Evolutionary conservation across 2,888 invertebrate species (phyloP).

Genomic region (Chloromyia formosa): DNA sequence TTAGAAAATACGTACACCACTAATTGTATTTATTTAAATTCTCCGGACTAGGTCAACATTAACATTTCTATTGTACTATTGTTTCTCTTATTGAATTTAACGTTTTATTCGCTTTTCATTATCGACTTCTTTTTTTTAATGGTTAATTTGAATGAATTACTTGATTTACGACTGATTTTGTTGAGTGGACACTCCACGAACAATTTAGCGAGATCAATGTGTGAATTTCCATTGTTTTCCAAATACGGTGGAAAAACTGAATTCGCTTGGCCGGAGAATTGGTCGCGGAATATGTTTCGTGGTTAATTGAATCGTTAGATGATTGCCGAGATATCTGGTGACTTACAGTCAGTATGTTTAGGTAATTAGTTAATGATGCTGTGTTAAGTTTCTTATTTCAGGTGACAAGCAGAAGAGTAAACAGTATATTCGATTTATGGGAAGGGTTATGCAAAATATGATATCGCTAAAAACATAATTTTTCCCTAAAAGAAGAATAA

Average conservation of each 20-base stretch:
- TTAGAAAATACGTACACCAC: constrained; percentile 1
- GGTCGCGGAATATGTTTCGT: too few relatives aligned
- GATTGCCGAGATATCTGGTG: too few relatives aligned
- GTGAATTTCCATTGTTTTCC: constrained; percentile 34
- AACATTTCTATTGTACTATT: constrained; percentile 20
- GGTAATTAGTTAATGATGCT: too few relatives aligned
- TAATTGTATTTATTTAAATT: constrained; percentile 32
- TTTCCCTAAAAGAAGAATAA: too few relatives aligned
- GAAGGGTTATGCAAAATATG: too few relatives aligned
- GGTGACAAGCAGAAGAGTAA: too few relatives aligned
- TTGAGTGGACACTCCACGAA: constrained; percentile 8
- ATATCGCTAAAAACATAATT: too few relatives aligned
- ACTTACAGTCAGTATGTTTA: too few relatives aligned
- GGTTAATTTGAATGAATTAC: constrained; percentile 30
- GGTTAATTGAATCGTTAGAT: too few relatives aligned
- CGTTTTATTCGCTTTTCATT: constrained; percentile 5
- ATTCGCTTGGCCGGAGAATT: neutral
- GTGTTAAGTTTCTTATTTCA: too few relatives aligned
- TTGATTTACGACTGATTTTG: constrained; percentile 20
- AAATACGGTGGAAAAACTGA: constrained; percentile 17
- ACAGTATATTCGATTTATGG: too few relatives aligned
- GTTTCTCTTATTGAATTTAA: neutral
- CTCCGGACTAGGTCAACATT: constrained; percentile 21
- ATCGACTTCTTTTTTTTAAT: constrained; percentile 1
- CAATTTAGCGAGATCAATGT: neutral